Conservation (phyloP, 2,888 invertebrate genomes). For the Ellobium chinense region DNA sequence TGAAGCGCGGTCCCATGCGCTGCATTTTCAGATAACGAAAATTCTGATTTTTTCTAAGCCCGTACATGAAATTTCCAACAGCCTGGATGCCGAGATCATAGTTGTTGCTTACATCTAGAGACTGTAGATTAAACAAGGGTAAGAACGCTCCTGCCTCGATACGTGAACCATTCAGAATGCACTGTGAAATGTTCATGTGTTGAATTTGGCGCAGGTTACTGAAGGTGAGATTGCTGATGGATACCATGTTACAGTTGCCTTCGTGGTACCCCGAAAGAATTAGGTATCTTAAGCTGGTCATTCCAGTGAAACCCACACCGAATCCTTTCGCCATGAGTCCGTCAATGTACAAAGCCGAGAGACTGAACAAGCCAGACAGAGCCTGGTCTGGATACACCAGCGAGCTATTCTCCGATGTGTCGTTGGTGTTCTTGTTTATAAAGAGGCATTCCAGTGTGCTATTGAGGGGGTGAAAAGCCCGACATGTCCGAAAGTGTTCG, state of each 20-base stretch:
- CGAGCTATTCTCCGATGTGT: background rate
- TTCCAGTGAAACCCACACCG: background rate
- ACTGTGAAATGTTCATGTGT: slow-evolving; percentile 32
- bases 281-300: slow-evolving; percentile 26
- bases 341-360: slow-evolving; percentile 30
- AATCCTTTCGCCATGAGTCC: slow-evolving; percentile 13
- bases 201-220: background rate
- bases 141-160: background rate
- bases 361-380: slow-evolving; percentile 18
- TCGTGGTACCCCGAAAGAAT: slow-evolving; percentile 2
- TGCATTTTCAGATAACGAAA: slow-evolving; percentile 18
- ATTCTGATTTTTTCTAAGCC: slow-evolving; percentile 11
- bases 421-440: slow-evolving; percentile 16
- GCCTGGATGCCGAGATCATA: slow-evolving; percentile 20
- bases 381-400: slow-evolving; percentile 37
- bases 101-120: slow-evolving; percentile 30
- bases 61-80: slow-evolving; percentile 34
- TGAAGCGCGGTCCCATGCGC: slow-evolving; percentile 8
- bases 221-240: slow-evolving; percentile 14
- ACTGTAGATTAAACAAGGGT: slow-evolving; percentile 4
- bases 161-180: background rate
- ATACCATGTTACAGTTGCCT: slow-evolving; percentile 23
- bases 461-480: slow-evolving; percentile 11
- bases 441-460: background rate
- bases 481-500: background rate